These are phyloP conservation scores for Parthenolecanium corni DNA, from an alignment of 2,888 invertebrate species.

Conservation along the genomic window DNA sequence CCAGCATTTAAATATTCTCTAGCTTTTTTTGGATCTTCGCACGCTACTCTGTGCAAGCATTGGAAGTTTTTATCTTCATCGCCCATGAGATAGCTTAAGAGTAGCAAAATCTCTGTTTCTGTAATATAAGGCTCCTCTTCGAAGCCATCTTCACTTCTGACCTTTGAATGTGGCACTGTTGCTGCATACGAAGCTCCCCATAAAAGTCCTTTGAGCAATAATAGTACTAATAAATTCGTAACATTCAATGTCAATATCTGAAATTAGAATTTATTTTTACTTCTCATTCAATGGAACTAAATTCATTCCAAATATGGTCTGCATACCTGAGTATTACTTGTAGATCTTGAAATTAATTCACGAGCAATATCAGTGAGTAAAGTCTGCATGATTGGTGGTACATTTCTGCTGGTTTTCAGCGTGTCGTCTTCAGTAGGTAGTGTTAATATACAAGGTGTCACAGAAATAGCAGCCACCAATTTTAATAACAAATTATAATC, in stretches of 20 bases:
- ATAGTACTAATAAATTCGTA: conserved; percentile 65
- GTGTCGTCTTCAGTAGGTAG: conserved; percentile 2
- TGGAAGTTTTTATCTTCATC: conserved; percentile 50
- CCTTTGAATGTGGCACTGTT: conserved; percentile 40
- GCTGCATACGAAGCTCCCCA: conserved; percentile 69
- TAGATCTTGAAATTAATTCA: conserved; percentile 18
- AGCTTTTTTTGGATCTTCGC: conserved; percentile 59
- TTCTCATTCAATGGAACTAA: neutral
- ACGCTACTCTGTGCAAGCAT: conserved; percentile 64
- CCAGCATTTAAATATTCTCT: conserved; percentile 63
- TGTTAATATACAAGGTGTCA: neutral
- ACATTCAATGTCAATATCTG: conserved; percentile 69
- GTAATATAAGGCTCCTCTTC: conserved; percentile 39
- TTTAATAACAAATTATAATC: no score
- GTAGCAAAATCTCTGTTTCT: conserved; percentile 59
- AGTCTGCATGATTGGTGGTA: conserved; percentile 16
- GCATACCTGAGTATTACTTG: conserved; percentile 9
- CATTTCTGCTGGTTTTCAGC: conserved; percentile 2
- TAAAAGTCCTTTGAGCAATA: conserved; percentile 68
- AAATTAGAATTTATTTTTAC: conserved; percentile 6
- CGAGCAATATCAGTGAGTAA: conserved; percentile 12
- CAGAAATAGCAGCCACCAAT: no score
- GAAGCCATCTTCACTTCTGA: conserved; percentile 40
- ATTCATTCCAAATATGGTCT: no score
- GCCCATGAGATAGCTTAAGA: conserved; percentile 56